Base-by-base conservation (phyloP, 2,113 vertebrate genomes). In the Semnornis frantzii region DNA sequence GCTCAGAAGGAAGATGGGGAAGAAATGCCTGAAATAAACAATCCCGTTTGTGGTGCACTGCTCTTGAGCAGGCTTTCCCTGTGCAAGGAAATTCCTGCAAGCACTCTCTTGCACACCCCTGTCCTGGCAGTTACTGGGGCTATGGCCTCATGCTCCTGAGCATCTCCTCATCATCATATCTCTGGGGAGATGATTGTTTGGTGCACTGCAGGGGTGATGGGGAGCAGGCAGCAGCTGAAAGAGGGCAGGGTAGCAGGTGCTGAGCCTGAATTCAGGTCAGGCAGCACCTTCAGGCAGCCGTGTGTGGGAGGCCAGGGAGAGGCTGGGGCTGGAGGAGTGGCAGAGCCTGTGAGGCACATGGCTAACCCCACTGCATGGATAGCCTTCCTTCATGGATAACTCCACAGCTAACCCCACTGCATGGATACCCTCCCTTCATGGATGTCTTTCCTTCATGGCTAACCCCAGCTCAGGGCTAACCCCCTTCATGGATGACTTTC, bases 291-390 rank as follows among this genome's bases (percentile, higher is more conserved):
- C 0, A 0, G 10, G 44, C 70, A 33, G 57, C 1, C 2, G 52
- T 28, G 2, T 3, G 3, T 20, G 6, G 5, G 12, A 12, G 33
- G 4, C 10, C 5, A 12, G 71, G 31, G 34, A 17, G 52, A 16
- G 15, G 55, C 55, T 57, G 8, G 55, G 55, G 21, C 60, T 60
- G 50, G 69, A 39, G 69, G 54, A 52, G 25, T 0, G 0, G 34
- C 65, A 52, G 75, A 65, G 31, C 19, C 75, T 24, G 33, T 0
- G 0, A 50, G 69, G 68, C 46, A 57, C 27, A 15, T 1, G 3
- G 15, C 37, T 13, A 3, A 31, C 48, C 10, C 20, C 2, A 55
- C 69, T 30, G 21, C 48, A 48, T 20, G 48, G 48, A 21, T 20
- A 20, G 8, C 48, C 48, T 21, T 18, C 18, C 48, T 48, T 48